Conservation (phyloP, 1,140 invertebrate species). For the Trialeurodes vaporariorum region DNA sequence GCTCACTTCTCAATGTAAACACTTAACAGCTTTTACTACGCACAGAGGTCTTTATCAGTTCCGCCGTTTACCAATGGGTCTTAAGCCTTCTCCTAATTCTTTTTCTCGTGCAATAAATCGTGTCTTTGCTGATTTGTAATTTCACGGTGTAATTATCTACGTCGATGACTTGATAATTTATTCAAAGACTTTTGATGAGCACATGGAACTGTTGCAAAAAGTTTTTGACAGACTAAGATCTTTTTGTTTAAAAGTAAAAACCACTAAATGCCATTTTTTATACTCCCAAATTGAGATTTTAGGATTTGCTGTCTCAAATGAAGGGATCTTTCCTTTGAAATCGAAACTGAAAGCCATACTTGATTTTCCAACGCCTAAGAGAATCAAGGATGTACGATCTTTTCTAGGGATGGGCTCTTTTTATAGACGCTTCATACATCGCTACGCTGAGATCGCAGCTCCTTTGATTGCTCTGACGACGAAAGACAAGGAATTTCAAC, state of each 20-base stretch:
- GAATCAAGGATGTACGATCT: no score
- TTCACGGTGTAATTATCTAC: background rate
- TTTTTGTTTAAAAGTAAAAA: background rate
- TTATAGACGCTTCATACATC: no score
- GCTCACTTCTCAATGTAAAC: background rate
- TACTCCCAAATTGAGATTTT: background rate
- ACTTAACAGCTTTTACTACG: background rate
- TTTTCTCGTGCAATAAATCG: background rate
- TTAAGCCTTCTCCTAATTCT: background rate
- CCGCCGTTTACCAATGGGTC: background rate
- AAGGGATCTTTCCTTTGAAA: no score
- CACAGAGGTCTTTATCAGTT: background rate
- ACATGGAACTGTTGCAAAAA: background rate
- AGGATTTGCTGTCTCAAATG: no score
- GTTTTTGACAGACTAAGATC: background rate
- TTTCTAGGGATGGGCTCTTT: no score
- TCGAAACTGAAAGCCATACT: no score
- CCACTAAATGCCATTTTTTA: background rate
- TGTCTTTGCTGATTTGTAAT: background rate
- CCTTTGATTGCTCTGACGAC: no score
- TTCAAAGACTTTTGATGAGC: background rate
- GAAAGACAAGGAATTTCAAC: no score
- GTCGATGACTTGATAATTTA: background rate
- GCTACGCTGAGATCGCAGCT: no score
- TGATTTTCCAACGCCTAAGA: no score